These are phyloP conservation scores for Myxocyprinus asiaticus DNA, from an alignment of 2,113 vertebrate species.

Conservation along the genomic window DNA sequence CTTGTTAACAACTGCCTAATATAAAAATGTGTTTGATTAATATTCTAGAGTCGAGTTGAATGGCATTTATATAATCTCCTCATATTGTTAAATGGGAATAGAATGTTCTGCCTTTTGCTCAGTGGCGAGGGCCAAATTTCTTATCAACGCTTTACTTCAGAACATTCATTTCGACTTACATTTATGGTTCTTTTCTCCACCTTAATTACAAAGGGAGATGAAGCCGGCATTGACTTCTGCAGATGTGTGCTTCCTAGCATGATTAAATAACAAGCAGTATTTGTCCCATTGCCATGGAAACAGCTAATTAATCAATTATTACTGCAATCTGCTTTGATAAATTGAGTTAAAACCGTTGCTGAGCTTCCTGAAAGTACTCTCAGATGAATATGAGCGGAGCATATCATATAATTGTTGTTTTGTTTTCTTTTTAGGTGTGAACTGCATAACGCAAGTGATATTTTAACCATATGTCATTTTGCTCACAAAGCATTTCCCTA, in stretches of 20 bases:
- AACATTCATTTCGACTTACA: constrained; percentile 22
- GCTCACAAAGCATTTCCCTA: too few relatives aligned
- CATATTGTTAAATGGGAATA: neutral
- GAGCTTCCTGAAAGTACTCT: neutral
- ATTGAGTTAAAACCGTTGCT: constrained; percentile 29
- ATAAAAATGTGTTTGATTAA: constrained; percentile 22
- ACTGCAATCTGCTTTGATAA: constrained; percentile 28
- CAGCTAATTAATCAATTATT: constrained; percentile 48
- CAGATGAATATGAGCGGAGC: too few relatives aligned
- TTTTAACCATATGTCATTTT: too few relatives aligned
- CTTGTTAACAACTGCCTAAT: constrained; percentile 9
- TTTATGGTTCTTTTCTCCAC: constrained; percentile 7
- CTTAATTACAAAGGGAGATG: constrained; percentile 31
- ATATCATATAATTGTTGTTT: too few relatives aligned
- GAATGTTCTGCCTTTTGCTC: neutral
- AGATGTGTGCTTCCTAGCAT: neutral
- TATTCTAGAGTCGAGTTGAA: constrained; percentile 4
- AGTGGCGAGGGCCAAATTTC: neutral
- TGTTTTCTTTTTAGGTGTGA: too few relatives aligned
- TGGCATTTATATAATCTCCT: constrained; percentile 29
- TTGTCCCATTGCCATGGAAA: constrained; percentile 38
- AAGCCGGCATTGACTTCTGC: neutral
- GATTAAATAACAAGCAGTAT: constrained; percentile 58
- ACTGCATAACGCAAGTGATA: too few relatives aligned
- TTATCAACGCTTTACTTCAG: constrained; percentile 24